Percentiles rank a stretch among this genome's conserved stretches.
Conservation (phyloP, 2,888 invertebrate species). For the Eupithecia centaureata region DNA sequence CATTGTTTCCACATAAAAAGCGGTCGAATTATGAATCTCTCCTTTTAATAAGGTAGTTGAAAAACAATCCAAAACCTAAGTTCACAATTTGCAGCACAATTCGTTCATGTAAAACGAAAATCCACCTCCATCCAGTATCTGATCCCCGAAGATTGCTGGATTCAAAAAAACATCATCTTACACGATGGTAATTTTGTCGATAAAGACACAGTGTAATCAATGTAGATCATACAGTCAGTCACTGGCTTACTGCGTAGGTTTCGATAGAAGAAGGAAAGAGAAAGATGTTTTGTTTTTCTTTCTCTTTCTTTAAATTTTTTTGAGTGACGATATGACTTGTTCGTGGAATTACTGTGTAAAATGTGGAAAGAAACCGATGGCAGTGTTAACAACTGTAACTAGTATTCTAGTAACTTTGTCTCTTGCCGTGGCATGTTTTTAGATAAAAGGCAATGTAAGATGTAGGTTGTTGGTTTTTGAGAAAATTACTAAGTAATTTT, state of each 20-base stretch:
- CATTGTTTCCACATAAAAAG: no score
- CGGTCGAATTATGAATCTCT: no score
- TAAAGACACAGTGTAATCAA: slow-evolving; percentile 14
- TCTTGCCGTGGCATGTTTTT: background rate
- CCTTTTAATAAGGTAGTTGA: no score
- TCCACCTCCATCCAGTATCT: background rate
- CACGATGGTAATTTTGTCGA: slow-evolving; percentile 22
- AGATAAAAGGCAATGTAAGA: background rate
- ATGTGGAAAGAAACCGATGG: no score
- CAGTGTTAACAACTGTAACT: no score
- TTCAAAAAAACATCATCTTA: slow-evolving; percentile 17
- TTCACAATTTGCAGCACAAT: background rate
- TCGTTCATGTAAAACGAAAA: background rate
- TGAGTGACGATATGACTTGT: background rate
- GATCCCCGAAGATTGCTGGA: slow-evolving; percentile 18
- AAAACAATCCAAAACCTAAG: background rate
- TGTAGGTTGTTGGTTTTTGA: background rate
- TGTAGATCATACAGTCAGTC: slow-evolving; percentile 2
- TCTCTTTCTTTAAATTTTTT: no score
- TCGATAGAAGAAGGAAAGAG: background rate
- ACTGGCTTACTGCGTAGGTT: background rate
- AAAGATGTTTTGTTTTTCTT: no score
- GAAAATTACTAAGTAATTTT: no score
- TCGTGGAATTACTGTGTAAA: no score
- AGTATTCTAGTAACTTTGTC: background rate